Percentiles rank a stretch among this genome's conserved stretches.
These are phyloP conservation scores for Halictus rubicundus DNA, from an alignment of 1,140 invertebrate genomes.

Conservation along the genomic window DNA sequence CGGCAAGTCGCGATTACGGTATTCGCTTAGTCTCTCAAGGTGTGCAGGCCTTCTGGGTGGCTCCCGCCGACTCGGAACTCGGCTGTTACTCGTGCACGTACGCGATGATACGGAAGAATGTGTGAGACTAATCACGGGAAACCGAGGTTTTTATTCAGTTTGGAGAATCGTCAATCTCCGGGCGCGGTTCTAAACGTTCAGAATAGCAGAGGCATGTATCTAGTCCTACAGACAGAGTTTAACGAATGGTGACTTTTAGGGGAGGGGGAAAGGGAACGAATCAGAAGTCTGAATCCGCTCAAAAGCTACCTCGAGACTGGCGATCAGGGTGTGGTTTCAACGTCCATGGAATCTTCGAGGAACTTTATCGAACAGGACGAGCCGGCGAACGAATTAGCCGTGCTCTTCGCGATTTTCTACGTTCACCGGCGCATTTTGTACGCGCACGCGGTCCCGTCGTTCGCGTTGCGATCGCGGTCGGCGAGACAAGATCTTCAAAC, in stretches of 20 bases:
- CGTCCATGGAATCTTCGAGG: neutral
- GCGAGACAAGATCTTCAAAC: constrained; percentile 11
- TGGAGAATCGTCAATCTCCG: constrained; percentile 18
- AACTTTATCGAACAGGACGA: neutral
- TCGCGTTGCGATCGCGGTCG: constrained; percentile 8
- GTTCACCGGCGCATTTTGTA: constrained; percentile 6
- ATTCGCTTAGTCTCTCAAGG: constrained; percentile 35
- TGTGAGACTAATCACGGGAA: neutral
- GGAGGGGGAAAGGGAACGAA: neutral
- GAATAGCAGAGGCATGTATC: constrained; percentile 26
- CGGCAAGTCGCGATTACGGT: constrained; percentile 24
- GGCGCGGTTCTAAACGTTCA: constrained; percentile 12
- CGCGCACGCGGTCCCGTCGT: constrained; percentile 7
- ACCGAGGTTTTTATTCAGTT: neutral
- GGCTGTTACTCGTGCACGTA: neutral
- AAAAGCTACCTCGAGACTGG: constrained; percentile 22
- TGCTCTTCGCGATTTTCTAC: constrained; percentile 5
- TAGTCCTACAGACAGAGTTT: constrained; percentile 34
- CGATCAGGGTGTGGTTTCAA: constrained; percentile 54
- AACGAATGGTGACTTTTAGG: neutral
- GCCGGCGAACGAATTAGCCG: too few relatives aligned
- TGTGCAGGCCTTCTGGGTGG: constrained; percentile 14
- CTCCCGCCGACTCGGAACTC: constrained; percentile 27
- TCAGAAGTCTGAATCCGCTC: constrained; percentile 27
- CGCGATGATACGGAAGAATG: neutral